These are phyloP conservation scores for Lutraria lutraria DNA, from an alignment of 2,888 invertebrate genomes.

Conservation along the genomic window DNA sequence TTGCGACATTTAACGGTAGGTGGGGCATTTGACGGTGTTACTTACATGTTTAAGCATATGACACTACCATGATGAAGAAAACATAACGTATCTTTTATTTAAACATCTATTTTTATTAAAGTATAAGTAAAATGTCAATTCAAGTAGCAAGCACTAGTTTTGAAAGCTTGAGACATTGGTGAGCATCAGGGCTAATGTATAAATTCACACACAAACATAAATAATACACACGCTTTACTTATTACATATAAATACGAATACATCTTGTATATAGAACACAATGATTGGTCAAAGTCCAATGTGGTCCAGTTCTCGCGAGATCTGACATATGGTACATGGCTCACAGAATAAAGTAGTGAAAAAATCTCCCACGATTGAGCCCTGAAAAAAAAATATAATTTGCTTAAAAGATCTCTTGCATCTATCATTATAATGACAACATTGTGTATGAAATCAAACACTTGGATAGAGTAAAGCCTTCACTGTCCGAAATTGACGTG, in stretches of 20 bases:
- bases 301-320: conserved; percentile 79
- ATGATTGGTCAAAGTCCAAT: conserved; percentile 72
- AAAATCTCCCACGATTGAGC: conserved; percentile 79
- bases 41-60: no score
- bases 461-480: no score
- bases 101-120: conserved; percentile 17
- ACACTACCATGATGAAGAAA: not conserved
- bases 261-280: not conserved
- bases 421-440: not conserved
- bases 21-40: no score
- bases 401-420: not conserved
- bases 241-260: not conserved
- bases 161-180: not conserved
- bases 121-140: not conserved
- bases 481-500: no score
- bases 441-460: not conserved
- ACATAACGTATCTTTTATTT: not conserved
- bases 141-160: not conserved
- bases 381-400: no score
- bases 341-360: conserved; percentile 80
- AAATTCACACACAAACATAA: not conserved
- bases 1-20: no score
- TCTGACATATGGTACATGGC: conserved; percentile 82
- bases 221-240: not conserved
- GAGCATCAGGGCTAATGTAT: not conserved